phyloP scores from a whole-genome alignment of 2,888 invertebrate genomes.

The Drosophila barbarae region DNA sequence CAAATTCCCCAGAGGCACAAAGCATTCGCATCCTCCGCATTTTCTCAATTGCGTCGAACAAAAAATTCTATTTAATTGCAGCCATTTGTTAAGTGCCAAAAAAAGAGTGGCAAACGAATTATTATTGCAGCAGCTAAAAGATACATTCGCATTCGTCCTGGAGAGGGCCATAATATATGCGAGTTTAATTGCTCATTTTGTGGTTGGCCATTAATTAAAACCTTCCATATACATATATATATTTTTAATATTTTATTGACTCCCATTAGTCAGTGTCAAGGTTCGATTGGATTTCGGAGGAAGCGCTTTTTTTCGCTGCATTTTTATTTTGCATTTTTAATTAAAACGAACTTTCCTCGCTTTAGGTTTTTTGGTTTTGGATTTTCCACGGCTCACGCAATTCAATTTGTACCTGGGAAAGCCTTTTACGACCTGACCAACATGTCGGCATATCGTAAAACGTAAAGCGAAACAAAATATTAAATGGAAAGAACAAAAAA shows the following conservation, averaged over 20 bases:
- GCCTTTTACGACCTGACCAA: conserved; percentile 49
- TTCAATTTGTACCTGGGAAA: conserved; percentile 33
- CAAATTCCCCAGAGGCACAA: not conserved
- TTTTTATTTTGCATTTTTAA: conserved; percentile 9
- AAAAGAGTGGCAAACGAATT: not conserved
- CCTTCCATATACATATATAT: not conserved
- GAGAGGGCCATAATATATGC: not conserved
- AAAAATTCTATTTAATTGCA: conserved; percentile 25
- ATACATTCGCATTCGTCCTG: conserved; percentile 6
- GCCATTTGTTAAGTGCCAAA: conserved; percentile 22
- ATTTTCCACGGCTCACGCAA: conserved; percentile 34
- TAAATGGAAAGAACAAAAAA: not conserved
- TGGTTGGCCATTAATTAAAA: conserved; percentile 25
- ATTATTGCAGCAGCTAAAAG: conserved; percentile 14
- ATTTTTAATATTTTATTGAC: conserved; percentile 8
- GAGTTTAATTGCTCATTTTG: conserved; percentile 28
- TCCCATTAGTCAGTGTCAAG: conserved; percentile 19
- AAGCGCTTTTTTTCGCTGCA: not conserved
- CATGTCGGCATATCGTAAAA: conserved; percentile 34
- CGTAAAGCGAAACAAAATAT: conserved; percentile 6
- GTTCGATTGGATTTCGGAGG: conserved; percentile 9
- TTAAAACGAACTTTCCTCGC: conserved; percentile 1
- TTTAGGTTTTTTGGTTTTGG: not conserved
- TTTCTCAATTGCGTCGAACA: not conserved
- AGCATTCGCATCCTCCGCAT: not conserved